Evolutionary conservation across 2,113 vertebrate genomes (phyloP), one percentile per base, ranked within the genome.

Genomic region (Anseranas semipalmata): DNA sequence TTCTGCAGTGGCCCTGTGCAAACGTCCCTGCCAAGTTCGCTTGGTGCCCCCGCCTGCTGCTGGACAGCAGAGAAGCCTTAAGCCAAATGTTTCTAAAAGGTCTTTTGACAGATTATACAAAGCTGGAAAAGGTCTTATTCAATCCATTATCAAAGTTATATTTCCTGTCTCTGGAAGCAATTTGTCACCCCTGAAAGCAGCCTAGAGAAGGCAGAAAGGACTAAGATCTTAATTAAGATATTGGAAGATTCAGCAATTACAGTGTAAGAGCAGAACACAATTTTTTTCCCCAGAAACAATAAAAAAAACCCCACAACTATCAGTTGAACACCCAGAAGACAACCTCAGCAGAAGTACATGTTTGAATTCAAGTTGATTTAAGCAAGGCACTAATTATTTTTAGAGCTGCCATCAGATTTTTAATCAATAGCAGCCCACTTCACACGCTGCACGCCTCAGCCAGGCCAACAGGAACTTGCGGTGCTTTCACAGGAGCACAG

Each of bases 401-500:
- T 41, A 68, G 52, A 67, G 41, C 15, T 37, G 12, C 66, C 37
- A 12, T 30, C 18, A 43, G 48, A 20, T 55, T 53, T 56, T 37
- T n/a, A 39, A 60, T 62, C 53, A 37, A 1, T 10, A 75, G 32
- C 20, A 20, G 21, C 10, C 41, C 41, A 35, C 39, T 77, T 37
- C 58, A 37, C 30, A 7, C 4, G 13, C 55, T 5, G 2, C 6
- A 27, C 19, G 20, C 28, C 37, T 45, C 3, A 20, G 53, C 59
- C 24, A 10, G 43, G 46, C 28, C 68, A 75, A 20, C 33, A 74
- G 27, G 14, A 85, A 50, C 24, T 28, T 25, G 60, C 3, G 15
- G 20, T 43, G 15, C 55, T 25, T 52, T 32, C 3, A 0, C 12
- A 24, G 1, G 11, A 56, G 37, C 24, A 32, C 6, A 1, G 9